phyloP scores from a whole-genome alignment of 2,888 invertebrate genomes.

The Gymnosoma rotundatum region DNA sequence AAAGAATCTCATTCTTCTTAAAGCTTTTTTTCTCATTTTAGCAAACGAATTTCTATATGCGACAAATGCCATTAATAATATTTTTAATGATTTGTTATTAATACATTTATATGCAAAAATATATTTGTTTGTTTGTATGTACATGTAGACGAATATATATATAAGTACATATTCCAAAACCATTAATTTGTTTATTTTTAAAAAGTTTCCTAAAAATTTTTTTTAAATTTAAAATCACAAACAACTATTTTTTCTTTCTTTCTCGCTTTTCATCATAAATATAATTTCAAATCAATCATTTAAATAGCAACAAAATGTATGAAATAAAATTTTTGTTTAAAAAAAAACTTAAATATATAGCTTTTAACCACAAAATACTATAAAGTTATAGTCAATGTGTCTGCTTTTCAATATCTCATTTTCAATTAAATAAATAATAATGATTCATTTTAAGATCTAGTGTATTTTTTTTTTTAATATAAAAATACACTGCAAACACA shows the following conservation, averaged over 20 bases:
- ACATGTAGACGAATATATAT: background rate
- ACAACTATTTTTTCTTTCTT: conserved; percentile 41
- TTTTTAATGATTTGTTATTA: background rate
- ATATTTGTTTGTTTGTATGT: background rate
- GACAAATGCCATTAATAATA: conserved; percentile 38
- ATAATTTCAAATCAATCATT: conserved; percentile 63
- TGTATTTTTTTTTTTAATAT: too few species aligned
- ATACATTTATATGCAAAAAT: background rate
- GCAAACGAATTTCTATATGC: conserved; percentile 2
- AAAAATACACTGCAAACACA: background rate
- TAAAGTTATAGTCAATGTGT: conserved; percentile 66
- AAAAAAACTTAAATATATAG: background rate
- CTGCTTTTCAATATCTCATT: conserved; percentile 35
- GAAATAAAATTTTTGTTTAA: background rate
- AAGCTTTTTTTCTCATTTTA: background rate
- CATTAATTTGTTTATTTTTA: background rate
- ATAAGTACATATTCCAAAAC: conserved; percentile 5
- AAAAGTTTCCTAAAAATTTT: conserved; percentile 7
- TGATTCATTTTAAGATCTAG: too few species aligned
- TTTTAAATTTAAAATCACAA: conserved; percentile 55
- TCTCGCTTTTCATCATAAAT: conserved; percentile 39
- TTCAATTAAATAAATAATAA: conserved; percentile 34
- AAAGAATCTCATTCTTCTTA: conserved; percentile 15
- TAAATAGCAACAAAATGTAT: conserved; percentile 8
- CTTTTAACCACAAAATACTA: conserved; percentile 58